Conservation (phyloP, 1,140 invertebrate genomes). For the Neomicropteryx cornuta region DNA sequence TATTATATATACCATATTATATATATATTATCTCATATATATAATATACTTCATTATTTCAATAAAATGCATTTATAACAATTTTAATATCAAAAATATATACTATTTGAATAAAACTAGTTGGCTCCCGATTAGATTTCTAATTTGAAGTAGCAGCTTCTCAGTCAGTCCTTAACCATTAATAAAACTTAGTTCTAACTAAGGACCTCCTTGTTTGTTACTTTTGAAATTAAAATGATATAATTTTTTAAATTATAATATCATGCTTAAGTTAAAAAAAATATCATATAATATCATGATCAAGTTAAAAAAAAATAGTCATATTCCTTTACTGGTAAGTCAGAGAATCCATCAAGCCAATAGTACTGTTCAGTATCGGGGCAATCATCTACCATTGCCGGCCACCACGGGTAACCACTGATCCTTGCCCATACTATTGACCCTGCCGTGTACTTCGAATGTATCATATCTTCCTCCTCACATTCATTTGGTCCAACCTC, state of each 20-base stretch:
- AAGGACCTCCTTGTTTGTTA: too few species aligned
- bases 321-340: constrained; percentile 35
- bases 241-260: constrained; percentile 4
- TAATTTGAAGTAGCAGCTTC: too few species aligned
- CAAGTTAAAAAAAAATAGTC: neutral
- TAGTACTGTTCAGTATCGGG: constrained; percentile 51
- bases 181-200: too few species aligned
- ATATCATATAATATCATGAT: neutral
- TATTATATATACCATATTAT: too few species aligned
- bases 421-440: constrained; percentile 54
- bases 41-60: too few species aligned
- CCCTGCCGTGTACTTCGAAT: constrained; percentile 44
- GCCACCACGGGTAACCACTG: constrained; percentile 58
- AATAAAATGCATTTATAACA: too few species aligned
- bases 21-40: too few species aligned
- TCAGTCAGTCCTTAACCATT: too few species aligned
- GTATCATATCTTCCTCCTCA: constrained; percentile 41
- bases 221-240: too few species aligned
- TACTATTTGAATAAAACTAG: too few species aligned
- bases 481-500: constrained; percentile 29
- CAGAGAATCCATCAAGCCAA: constrained; percentile 36
- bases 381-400: constrained; percentile 59
- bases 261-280: neutral
- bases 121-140: too few species aligned
- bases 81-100: too few species aligned